Evolutionary conservation across 2,113 vertebrate species (phyloP), one percentile per base, ranked within the genome.

Genomic region (Bos indicus): DNA sequence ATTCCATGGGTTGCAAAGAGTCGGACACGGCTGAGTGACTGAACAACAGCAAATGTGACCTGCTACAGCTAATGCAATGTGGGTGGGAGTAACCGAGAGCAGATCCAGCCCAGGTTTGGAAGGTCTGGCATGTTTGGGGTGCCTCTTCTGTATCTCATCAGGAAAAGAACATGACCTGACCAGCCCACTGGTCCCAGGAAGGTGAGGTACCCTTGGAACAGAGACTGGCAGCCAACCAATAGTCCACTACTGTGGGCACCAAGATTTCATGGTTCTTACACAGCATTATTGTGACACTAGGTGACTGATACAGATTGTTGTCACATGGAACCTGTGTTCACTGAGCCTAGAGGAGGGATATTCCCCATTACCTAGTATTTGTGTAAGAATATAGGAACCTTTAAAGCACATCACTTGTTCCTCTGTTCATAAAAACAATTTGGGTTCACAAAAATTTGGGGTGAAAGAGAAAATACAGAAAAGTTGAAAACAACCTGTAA

Each of bases 221-320:
- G 56, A 40, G 84, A 8, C 7, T 19, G 19, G 17, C 4, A 40
- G 84, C 33, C 60, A 67, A 33, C 17, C 67, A 11, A 11, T 4
- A 23, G 10, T 19, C 19, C 10, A 12, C 46, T 12, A 1, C 1
- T 6, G 2, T 1, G 8, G 30, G 7, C 2, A 1, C 56, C 10
- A 52, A 52, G 90, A 64, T 2, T 21, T 26, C 64, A 11, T 3
- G 7, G n/a, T 57, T 88, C 57, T 64, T 28, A 90, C 3, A 4
- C 14, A 8, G 64, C 28, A 2, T 14, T 3, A 19, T 5, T 9
- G 12, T 8, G 4, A n/a, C 3, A 25, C 2, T 10, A 14, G 43
- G 19, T 57, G 51, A 94, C 26, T 14, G 56, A 51, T 3, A 4
- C 46, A 30, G 7, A 15, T 2, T 25, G 7, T 23, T 10, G 40